phyloP scores from a whole-genome alignment of 2,888 invertebrate species.

The Tinea trinotella region DNA sequence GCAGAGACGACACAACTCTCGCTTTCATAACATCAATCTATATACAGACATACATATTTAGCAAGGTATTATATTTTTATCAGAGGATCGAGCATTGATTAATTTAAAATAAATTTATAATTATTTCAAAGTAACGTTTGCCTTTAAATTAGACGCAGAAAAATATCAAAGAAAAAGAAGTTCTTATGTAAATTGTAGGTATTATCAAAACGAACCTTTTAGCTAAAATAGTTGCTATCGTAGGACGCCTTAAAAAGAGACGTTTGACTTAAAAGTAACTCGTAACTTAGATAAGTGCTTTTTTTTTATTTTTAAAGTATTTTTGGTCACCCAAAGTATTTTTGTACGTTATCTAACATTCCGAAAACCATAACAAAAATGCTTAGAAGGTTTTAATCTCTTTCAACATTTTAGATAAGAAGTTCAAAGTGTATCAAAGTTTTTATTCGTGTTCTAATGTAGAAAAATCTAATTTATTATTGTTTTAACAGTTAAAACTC shows the following conservation, averaged over 20 bases:
- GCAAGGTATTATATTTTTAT: no score
- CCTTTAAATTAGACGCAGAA: no score
- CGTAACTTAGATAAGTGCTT: conserved; percentile 6
- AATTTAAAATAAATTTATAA: no score
- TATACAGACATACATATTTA: no score
- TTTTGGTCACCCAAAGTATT: conserved; percentile 11
- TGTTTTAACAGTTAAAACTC: no score
- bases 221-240: not conserved
- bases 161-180: no score
- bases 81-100: no score
- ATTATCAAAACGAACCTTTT: not conserved
- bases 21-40: no score
- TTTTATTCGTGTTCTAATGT: conserved; percentile 3
- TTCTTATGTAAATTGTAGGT: no score
- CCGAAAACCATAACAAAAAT: conserved; percentile 10
- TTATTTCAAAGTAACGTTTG: no score
- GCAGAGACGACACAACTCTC: no score
- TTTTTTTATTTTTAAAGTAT: not conserved
- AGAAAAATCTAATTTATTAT: no score
- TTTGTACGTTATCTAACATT: conserved; percentile 10
- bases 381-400: conserved; percentile 12
- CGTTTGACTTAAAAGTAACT: conserved; percentile 3
- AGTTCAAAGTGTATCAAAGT: conserved; percentile 15
- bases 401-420: conserved; percentile 16
- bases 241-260: conserved; percentile 5